Percentiles rank a stretch among this genome's conserved stretches.
Evolutionary conservation across 1,140 invertebrate genomes (phyloP).

Genomic region (Anastrepha obliqua): DNA sequence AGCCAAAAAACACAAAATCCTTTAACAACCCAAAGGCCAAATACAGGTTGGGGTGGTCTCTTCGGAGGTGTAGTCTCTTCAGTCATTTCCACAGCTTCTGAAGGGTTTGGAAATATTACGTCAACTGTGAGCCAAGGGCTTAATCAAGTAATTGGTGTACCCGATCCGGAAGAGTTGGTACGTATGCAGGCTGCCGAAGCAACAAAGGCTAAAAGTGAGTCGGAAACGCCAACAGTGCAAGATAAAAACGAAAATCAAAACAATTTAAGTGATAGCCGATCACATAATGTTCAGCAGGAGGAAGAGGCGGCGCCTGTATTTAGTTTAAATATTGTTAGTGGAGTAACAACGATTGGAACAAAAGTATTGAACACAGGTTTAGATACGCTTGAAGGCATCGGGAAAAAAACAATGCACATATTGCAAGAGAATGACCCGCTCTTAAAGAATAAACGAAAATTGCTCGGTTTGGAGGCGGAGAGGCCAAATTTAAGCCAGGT

Average conservation of each 20-base stretch:
- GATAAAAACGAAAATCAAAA: slow-evolving; percentile 57
- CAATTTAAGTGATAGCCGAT: slow-evolving; percentile 53
- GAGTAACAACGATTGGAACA: slow-evolving; percentile 81
- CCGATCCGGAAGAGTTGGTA: slow-evolving; percentile 85
- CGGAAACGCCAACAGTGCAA: slow-evolving; percentile 46
- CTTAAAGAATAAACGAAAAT: slow-evolving; percentile 86
- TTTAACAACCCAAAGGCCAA: slow-evolving; percentile 57
- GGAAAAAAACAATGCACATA: slow-evolving; percentile 95
- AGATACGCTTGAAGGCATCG: slow-evolving; percentile 92
- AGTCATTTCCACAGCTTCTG: slow-evolving; percentile 83
- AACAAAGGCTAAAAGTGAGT: slow-evolving; percentile 33
- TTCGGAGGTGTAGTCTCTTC: slow-evolving; percentile 85
- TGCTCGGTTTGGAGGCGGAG: slow-evolving; percentile 80
- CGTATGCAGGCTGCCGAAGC: slow-evolving; percentile 74
- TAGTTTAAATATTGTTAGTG: slow-evolving; percentile 78
- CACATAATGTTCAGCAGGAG: neutral
- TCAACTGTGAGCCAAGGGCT: slow-evolving; percentile 86
- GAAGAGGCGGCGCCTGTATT: slow-evolving; percentile 57
- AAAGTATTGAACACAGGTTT: slow-evolving; percentile 89
- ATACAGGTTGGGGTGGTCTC: slow-evolving; percentile 55
- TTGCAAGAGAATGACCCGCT: slow-evolving; percentile 93
- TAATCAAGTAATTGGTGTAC: slow-evolving; percentile 84
- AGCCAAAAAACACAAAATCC: slow-evolving; percentile 58
- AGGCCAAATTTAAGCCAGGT: slow-evolving; percentile 78
- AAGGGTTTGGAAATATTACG: slow-evolving; percentile 84